Evolutionary conservation across 2,113 vertebrate genomes (phyloP), one percentile per base, ranked within the genome.

Genomic region (Pluvianellus socialis): DNA sequence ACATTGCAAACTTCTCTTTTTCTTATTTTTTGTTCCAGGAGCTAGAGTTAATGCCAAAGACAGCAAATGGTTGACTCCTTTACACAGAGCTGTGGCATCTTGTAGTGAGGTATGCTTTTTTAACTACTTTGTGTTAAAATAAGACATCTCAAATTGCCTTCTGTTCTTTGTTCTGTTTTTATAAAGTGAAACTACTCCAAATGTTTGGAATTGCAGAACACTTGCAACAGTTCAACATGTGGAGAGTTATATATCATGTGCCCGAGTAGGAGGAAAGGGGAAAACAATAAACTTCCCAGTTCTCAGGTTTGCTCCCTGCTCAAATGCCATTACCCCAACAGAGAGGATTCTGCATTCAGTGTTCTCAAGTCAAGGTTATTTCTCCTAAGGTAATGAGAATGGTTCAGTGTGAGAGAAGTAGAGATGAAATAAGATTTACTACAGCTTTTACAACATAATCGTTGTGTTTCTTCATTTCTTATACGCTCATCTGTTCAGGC

Each of bases 11-110:
- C 85, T 74, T 96, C 66, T 92, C 7, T 47, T 90, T 28, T 58
- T 96, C 84, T 93, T 96, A 6, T 79, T 96, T 97, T 94, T 97
- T 96, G 52, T 98, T 98, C 38, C 98, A 99, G 99, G 99, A 98
- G 99, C 99, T 98, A 99, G 99, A 99, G 99, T 99, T 98, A 99
- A 99, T 99, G 99, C 99, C 99, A 99, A 99, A 99, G 99, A 99
- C 98, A 99, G 99, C 98, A 99, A 99, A 98, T 99, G 99, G 99
- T 99, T 99, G 97, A 99, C 99, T 98, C 99, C 99, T 98, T 98
- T 99, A 97, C 99, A 99, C 97, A 99, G 99, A 97, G 99, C 99
- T 84, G 99, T 99, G 98, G 99, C 99, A 88, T 99, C 99, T 96
- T 99, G 99, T 98, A 99, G 99, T 97, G 99, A 99, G 99, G 99